A percentile compares a stretch with the other conserved stretches of the same genome.
Evolutionary conservation across 2,888 invertebrate genomes (phyloP).

Genomic region (Xestia xanthographa): DNA sequence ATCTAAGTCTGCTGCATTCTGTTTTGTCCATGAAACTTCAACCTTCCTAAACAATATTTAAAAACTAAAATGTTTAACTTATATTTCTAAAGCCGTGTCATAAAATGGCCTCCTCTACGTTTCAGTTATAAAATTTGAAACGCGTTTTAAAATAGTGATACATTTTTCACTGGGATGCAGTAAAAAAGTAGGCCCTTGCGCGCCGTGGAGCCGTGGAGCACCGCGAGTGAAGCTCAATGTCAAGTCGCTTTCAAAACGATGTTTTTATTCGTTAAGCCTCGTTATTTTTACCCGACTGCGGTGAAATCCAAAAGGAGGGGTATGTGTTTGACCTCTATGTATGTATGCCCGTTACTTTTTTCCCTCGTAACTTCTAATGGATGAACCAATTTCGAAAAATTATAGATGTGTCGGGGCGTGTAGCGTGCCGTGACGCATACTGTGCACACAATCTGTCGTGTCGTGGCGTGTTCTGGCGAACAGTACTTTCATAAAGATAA

Average conservation of each 20-base stretch:
- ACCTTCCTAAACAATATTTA: background rate
- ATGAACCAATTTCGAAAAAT: background rate
- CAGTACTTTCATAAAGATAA: no score
- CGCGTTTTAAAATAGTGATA: conserved; percentile 33
- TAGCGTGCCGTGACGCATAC: no score
- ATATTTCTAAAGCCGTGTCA: background rate
- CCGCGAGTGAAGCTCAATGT: conserved; percentile 34
- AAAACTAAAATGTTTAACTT: background rate
- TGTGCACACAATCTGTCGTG: no score
- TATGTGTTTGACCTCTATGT: background rate
- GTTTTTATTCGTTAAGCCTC: conserved; percentile 22
- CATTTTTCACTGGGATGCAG: conserved; percentile 27
- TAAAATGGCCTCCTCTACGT: conserved; percentile 13
- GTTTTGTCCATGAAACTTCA: conserved; percentile 3
- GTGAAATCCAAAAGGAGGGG: background rate
- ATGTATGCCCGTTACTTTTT: background rate
- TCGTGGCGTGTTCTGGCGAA: no score
- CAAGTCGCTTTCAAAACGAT: conserved; percentile 38
- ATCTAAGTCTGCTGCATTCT: no score
- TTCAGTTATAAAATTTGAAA: conserved; percentile 4
- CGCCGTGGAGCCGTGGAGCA: background rate
- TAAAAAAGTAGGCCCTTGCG: conserved; percentile 2
- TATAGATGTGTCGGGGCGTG: no score
- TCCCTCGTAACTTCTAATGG: background rate
- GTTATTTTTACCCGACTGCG: conserved; percentile 7